These are phyloP conservation scores for Phymorhynchus buccinoides DNA, from an alignment of 1,140 invertebrate genomes.

Conservation along the genomic window DNA sequence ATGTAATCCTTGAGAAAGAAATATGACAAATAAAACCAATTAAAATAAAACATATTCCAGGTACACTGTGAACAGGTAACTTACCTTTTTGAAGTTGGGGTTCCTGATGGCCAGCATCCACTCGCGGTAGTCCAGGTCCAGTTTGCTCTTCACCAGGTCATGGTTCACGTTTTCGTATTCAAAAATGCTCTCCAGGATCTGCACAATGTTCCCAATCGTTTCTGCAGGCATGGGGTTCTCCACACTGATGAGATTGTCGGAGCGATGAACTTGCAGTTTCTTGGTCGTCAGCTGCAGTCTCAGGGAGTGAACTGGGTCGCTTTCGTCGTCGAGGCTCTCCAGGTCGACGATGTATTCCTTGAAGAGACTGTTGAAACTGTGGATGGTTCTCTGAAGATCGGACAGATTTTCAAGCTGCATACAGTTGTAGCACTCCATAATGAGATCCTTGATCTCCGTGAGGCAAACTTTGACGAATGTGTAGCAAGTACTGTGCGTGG, in stretches of 20 bases:
- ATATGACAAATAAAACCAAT: no score
- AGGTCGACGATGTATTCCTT: constrained; percentile 30
- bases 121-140: constrained; percentile 49
- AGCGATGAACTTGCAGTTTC: constrained; percentile 44
- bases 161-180: constrained; percentile 11
- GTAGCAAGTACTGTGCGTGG: not conserved
- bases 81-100: constrained; percentile 17
- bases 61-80: no score
- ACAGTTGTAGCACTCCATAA: constrained; percentile 44
- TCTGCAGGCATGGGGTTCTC: constrained; percentile 28
- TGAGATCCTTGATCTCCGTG: constrained; percentile 40
- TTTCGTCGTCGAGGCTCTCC: not conserved
- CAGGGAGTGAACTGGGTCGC: constrained; percentile 33
- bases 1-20: no score
- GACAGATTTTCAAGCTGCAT: constrained; percentile 21
- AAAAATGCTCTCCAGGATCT: constrained; percentile 33
- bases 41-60: no score
- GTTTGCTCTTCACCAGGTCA: constrained; percentile 25
- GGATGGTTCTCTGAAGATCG: constrained; percentile 27
- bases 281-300: constrained; percentile 39
- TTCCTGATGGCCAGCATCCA: constrained; percentile 49
- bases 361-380: constrained; percentile 42
- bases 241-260: constrained; percentile 23
- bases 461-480: constrained; percentile 32
- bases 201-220: constrained; percentile 36